phyloP scores from a whole-genome alignment of 2,797 vertebrate species.

The Chrosomus eos region DNA sequence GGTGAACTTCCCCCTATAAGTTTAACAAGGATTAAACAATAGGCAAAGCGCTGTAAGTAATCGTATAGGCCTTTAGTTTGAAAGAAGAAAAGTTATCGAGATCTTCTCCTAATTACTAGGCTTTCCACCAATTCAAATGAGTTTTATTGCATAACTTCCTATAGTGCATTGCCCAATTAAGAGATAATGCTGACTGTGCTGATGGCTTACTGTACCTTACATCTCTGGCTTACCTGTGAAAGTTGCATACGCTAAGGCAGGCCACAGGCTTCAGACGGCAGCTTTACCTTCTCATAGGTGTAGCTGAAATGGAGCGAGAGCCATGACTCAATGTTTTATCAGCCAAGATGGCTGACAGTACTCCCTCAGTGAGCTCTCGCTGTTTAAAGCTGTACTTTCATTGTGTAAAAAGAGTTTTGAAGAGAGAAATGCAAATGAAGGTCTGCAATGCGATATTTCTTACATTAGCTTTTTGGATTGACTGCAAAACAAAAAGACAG shows the following conservation, averaged over 20 bases:
- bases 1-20: not conserved
- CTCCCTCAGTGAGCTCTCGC: not conserved
- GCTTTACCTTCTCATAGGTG: slow-evolving; percentile 2
- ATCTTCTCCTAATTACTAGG: slow-evolving; percentile 12
- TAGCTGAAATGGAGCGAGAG: slow-evolving; percentile 16
- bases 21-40: slow-evolving; percentile 1
- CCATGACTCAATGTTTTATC: slow-evolving; percentile 24
- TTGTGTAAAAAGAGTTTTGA: slow-evolving; percentile 18
- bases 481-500: slow-evolving; percentile 24
- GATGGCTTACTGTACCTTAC: not conserved
- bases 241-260: not conserved
- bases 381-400: slow-evolving; percentile 9
- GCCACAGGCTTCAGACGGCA: not conserved
- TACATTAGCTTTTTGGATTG: slow-evolving; percentile 31
- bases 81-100: not conserved
- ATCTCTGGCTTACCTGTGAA: slow-evolving; percentile 11
- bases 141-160: slow-evolving; percentile 1
- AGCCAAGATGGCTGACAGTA: slow-evolving; percentile 8
- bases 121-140: not conserved
- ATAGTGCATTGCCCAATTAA: slow-evolving; percentile 13
- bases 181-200: slow-evolving; percentile 10
- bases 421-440: slow-evolving; percentile 26
- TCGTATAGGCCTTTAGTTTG: slow-evolving; percentile 8
- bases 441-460: slow-evolving; percentile 24
- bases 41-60: not conserved